Conservation (phyloP, 2,888 invertebrate genomes). For the Synergus umbraculus region DNA sequence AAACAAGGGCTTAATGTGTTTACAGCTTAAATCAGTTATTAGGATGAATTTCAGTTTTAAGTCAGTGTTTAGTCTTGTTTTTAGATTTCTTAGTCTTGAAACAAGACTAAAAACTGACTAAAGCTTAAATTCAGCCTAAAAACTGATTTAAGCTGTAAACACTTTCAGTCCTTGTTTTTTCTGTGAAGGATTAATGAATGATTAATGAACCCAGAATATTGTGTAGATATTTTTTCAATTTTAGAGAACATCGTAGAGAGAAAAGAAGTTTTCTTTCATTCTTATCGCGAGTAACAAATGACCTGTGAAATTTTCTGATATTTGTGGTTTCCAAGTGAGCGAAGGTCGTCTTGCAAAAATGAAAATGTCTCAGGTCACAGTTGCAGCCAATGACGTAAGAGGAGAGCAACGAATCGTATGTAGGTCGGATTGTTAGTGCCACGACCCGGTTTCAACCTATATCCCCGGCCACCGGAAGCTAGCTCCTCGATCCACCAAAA, state of each 20-base stretch:
- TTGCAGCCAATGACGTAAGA: conserved; percentile 62
- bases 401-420: conserved; percentile 63
- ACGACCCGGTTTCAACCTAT: conserved; percentile 67
- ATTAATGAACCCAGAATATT: too few species aligned
- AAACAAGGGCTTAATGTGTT: too few species aligned
- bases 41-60: too few species aligned
- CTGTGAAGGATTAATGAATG: too few species aligned
- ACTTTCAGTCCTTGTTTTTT: too few species aligned
- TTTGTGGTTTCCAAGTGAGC: conserved; percentile 45
- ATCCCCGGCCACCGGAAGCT: conserved; percentile 49
- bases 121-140: too few species aligned
- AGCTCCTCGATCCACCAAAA: conserved; percentile 47
- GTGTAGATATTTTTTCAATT: background rate
- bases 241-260: background rate
- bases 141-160: too few species aligned
- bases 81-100: too few species aligned
- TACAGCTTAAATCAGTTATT: too few species aligned
- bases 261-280: background rate
- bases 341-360: conserved; percentile 51
- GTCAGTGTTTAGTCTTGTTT: too few species aligned
- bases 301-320: conserved; percentile 45
- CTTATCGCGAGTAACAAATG: conserved; percentile 37
- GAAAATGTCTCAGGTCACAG: conserved; percentile 56
- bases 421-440: conserved; percentile 73
- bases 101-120: too few species aligned